These are phyloP conservation scores for Rhodophaea formosa DNA, from an alignment of 2,888 invertebrate genomes.

Conservation along the genomic window DNA sequence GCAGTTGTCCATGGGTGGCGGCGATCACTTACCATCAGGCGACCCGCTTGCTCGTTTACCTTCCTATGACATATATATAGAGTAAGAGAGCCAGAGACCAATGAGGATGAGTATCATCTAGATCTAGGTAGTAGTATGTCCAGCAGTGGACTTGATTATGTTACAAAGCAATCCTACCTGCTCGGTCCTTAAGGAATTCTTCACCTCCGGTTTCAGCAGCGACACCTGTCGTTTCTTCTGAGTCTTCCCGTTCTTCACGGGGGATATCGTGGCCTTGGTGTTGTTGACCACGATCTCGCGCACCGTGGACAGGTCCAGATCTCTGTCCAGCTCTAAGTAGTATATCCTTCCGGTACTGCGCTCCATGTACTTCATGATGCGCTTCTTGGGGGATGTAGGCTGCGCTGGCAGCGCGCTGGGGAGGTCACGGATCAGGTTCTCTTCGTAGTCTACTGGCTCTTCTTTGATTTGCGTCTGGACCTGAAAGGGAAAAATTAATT, in stretches of 20 bases:
- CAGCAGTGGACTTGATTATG: no score
- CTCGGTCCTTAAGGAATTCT: conserved; percentile 48
- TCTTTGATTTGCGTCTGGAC: background rate
- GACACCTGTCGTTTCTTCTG: conserved; percentile 54
- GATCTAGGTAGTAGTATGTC: no score
- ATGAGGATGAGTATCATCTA: no score
- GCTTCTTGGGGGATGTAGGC: conserved; percentile 48
- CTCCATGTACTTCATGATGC: conserved; percentile 71
- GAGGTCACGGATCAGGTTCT: conserved; percentile 28
- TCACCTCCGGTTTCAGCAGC: conserved; percentile 58
- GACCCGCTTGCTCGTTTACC: no score
- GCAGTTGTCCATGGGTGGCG: no score
- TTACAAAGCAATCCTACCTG: conserved; percentile 3
- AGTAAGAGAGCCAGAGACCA: no score
- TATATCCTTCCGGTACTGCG: conserved; percentile 68
- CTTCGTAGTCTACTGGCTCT: conserved; percentile 16
- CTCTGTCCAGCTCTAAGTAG: conserved; percentile 69
- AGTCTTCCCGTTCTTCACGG: conserved; percentile 56
- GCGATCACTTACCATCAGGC: no score
- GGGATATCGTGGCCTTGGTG: conserved; percentile 60
- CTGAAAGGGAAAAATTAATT: background rate
- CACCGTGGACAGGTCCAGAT: conserved; percentile 61
- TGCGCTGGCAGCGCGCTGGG: conserved; percentile 47
- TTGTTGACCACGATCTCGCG: conserved; percentile 70
- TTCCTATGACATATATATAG: no score